A percentile compares a stretch with the other conserved stretches of the same genome.
Conservation (phyloP, 2,797 vertebrate species). For the Scyliorhinus canicula region DNA sequence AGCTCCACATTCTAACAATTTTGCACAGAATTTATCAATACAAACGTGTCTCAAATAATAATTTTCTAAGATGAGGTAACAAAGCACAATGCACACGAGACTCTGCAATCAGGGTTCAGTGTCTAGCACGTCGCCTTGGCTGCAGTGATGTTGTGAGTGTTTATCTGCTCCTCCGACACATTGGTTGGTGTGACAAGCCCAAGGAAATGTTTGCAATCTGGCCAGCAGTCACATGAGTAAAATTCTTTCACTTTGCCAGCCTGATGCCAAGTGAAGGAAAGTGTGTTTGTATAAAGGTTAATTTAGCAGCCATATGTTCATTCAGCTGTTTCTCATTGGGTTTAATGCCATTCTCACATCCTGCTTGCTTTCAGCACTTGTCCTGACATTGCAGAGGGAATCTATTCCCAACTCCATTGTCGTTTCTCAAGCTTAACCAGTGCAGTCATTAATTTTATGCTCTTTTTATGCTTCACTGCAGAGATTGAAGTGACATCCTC, state of each 20-base stretch:
- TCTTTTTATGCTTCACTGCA: neutral
- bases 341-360: slow-evolving; percentile 11
- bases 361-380: slow-evolving; percentile 25
- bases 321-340: slow-evolving; percentile 27
- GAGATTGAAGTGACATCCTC: neutral
- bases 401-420: slow-evolving; percentile 16
- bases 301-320: slow-evolving; percentile 14
- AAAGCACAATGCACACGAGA: neutral
- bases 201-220: neutral
- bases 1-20: neutral
- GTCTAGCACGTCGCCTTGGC: neutral
- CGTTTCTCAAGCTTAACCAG: neutral
- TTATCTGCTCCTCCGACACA: neutral
- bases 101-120: neutral
- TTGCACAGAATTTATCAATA: neutral
- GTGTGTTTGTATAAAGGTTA: slow-evolving; percentile 30
- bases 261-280: neutral
- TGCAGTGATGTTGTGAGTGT: neutral
- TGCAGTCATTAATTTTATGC: slow-evolving; percentile 28
- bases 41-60: neutral
- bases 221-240: neutral
- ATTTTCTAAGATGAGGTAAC: neutral
- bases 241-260: neutral
- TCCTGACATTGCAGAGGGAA: neutral
- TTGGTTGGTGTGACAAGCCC: neutral